Conservation (phyloP, 2,888 invertebrate species). For the Megamerina dolium region DNA sequence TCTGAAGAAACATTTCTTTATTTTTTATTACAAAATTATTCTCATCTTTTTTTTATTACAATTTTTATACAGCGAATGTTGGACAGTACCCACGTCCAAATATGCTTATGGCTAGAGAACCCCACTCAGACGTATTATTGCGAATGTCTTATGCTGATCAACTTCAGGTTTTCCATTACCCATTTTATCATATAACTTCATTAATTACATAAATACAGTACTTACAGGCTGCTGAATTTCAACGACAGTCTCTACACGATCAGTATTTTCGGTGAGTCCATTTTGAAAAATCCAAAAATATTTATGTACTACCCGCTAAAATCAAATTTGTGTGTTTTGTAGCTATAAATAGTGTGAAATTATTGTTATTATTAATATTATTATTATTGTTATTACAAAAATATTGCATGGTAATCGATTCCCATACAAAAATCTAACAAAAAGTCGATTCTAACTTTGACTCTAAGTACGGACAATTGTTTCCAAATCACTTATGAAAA, state of each 20-base stretch:
- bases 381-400: too few relatives aligned
- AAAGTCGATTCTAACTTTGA: too few relatives aligned
- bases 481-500: too few relatives aligned
- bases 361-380: too few relatives aligned
- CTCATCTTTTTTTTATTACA: constrained; percentile 10
- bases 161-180: constrained; percentile 48
- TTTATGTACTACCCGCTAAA: too few relatives aligned
- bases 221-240: constrained; percentile 51
- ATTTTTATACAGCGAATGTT: constrained; percentile 43
- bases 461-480: too few relatives aligned
- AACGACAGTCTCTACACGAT: constrained; percentile 50
- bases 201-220: constrained; percentile 50
- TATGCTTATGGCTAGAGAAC: constrained; percentile 51
- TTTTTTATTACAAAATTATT: constrained; percentile 1
- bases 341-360: too few relatives aligned
- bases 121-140: constrained; percentile 50
- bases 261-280: constrained; percentile 49
- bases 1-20: not conserved
- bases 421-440: too few relatives aligned
- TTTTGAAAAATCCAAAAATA: too few relatives aligned
- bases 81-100: constrained; percentile 51
- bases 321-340: too few relatives aligned
- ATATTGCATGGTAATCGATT: too few relatives aligned
- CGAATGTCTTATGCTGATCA: constrained; percentile 51
- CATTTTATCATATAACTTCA: constrained; percentile 36